Conservation (phyloP, 2,888 invertebrate species). For the Platynereis dumerilii region DNA sequence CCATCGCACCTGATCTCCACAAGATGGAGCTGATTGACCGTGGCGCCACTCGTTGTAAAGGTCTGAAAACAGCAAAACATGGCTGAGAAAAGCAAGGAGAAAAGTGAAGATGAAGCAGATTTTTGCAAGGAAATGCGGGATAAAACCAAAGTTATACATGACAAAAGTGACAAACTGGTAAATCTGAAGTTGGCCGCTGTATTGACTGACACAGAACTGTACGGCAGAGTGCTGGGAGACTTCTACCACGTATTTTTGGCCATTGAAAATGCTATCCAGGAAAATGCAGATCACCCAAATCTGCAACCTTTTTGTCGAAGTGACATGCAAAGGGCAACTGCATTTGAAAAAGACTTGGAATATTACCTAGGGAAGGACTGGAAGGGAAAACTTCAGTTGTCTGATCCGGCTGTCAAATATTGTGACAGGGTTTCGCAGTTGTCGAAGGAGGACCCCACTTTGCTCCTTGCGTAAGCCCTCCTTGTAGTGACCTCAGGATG, state of each 20-base stretch:
- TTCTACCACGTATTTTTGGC: conserved; percentile 41
- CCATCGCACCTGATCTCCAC: conserved; percentile 39
- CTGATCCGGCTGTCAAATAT: conserved; percentile 33
- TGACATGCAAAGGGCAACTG: conserved; percentile 31
- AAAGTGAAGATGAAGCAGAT: conserved; percentile 6
- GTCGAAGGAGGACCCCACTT: conserved; percentile 26
- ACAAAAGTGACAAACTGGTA: conserved; percentile 36
- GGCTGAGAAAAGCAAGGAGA: background rate
- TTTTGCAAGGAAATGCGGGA: conserved; percentile 35
- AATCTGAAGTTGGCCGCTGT: conserved; percentile 36
- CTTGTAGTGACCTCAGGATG: too few species aligned
- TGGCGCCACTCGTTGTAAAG: too few species aligned
- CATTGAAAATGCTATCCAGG: conserved; percentile 36
- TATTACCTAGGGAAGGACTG: conserved; percentile 40
- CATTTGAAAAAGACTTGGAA: conserved; percentile 38
- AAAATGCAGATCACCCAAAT: conserved; percentile 27
- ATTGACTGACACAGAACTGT: conserved; percentile 34
- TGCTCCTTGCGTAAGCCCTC: conserved; percentile 38
- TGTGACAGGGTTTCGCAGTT: conserved; percentile 33
- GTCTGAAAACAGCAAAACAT: too few species aligned
- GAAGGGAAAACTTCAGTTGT: conserved; percentile 28
- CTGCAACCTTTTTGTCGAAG: conserved; percentile 27
- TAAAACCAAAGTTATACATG: conserved; percentile 34
- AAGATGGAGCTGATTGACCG: too few species aligned
- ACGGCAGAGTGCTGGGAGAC: conserved; percentile 35